Evolutionary conservation across 2,797 vertebrate species (phyloP).

Genomic region (Megaceryle alcyon): DNA sequence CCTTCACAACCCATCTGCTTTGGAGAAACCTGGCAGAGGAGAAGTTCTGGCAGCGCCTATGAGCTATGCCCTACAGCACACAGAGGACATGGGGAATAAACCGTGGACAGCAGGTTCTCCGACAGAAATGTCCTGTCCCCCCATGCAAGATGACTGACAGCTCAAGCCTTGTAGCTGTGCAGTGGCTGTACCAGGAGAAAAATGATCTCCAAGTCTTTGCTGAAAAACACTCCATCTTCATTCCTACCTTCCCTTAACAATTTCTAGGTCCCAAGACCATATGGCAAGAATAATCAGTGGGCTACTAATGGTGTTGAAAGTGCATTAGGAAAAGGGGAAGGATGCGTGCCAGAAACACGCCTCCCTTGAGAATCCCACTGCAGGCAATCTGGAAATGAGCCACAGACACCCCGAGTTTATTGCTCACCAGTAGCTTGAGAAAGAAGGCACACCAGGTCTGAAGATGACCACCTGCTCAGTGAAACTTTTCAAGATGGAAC

Average conservation of each 20-base stretch:
- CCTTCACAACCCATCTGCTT: constrained; percentile 51
- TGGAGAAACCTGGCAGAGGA: neutral
- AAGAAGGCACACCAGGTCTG: neutral
- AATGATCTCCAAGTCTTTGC: neutral
- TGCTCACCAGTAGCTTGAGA: neutral
- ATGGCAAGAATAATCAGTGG: neutral
- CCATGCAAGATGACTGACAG: neutral
- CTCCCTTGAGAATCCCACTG: neutral
- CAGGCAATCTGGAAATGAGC: neutral
- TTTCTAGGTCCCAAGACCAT: neutral
- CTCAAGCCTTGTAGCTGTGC: neutral
- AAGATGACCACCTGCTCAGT: neutral
- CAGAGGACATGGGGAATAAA: neutral
- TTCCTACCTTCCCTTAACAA: neutral
- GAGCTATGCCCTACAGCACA: constrained; percentile 2
- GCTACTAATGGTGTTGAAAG: neutral
- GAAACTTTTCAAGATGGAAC: neutral
- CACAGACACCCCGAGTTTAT: fast-evolving
- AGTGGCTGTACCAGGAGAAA: neutral
- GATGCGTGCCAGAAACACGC: fast-evolving
- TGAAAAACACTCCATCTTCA: neutral
- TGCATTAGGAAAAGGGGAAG: neutral
- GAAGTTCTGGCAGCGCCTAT: neutral
- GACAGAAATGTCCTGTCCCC: neutral
- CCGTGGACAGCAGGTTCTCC: neutral